phyloP scores from a whole-genome alignment of 2,888 invertebrate species.

The Ctenicera cuprea region DNA sequence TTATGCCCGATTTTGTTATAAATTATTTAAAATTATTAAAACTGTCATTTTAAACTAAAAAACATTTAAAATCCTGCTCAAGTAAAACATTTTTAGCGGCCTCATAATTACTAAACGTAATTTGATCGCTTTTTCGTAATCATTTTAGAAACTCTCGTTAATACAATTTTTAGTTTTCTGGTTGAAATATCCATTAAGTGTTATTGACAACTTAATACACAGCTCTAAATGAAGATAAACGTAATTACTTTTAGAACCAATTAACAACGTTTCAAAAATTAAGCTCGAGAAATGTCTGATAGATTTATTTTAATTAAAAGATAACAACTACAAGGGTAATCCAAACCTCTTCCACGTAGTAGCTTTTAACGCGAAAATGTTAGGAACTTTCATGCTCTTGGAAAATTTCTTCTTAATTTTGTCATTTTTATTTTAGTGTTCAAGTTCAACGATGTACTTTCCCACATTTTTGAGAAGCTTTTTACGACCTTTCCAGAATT shows the following conservation, averaged over 20 bases:
- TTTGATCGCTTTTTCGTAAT: too few relatives aligned
- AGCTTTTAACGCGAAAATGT: background rate
- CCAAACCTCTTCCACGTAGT: slow-evolving; percentile 5
- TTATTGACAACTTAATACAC: background rate
- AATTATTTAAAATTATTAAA: too few relatives aligned
- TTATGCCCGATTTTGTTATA: too few relatives aligned
- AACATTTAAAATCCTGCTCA: too few relatives aligned
- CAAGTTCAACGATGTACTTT: too few relatives aligned
- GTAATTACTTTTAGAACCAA: slow-evolving; percentile 21
- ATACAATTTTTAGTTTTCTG: background rate
- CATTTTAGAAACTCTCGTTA: too few relatives aligned
- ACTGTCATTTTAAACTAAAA: too few relatives aligned
- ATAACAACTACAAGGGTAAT: slow-evolving; percentile 17
- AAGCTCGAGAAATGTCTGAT: slow-evolving; percentile 21
- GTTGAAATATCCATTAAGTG: background rate
- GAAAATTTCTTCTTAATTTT: background rate
- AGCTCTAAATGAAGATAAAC: slow-evolving; percentile 13
- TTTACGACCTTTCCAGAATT: too few relatives aligned
- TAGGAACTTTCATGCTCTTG: background rate
- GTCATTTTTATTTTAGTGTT: background rate
- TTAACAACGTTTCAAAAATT: slow-evolving; percentile 22
- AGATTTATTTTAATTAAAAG: slow-evolving; percentile 30
- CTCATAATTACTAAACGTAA: too few relatives aligned
- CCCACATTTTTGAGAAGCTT: too few relatives aligned
- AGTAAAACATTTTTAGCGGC: too few relatives aligned